Percentiles rank a stretch among this genome's conserved stretches.
Evolutionary conservation across 2,797 vertebrate genomes (phyloP).

Genomic region (Poeciliopsis gracilis): DNA sequence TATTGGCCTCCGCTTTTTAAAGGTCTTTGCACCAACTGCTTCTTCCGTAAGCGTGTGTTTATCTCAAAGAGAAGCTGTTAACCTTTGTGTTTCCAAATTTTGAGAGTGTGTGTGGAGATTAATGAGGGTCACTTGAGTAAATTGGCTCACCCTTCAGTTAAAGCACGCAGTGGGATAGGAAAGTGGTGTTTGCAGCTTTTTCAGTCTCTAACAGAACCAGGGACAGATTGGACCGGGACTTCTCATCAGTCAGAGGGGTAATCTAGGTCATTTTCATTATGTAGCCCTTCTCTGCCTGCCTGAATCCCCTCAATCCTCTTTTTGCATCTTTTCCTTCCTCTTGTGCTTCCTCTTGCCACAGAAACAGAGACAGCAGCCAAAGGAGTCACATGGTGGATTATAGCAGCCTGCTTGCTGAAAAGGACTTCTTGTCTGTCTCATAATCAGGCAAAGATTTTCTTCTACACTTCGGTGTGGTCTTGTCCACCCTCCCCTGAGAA

Average conservation of each 20-base stretch:
- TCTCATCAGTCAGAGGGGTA: background rate
- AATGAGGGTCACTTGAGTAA: slow-evolving; percentile 52
- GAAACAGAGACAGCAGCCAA: slow-evolving; percentile 27
- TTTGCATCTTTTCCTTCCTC: slow-evolving; percentile 25
- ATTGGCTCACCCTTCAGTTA: slow-evolving; percentile 35
- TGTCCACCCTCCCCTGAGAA: background rate
- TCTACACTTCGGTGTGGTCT: slow-evolving; percentile 6
- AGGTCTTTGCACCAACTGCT: slow-evolving; percentile 30
- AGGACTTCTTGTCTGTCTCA: slow-evolving; percentile 26
- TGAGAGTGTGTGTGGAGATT: slow-evolving; percentile 27
- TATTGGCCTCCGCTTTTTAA: slow-evolving; percentile 35
- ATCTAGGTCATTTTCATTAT: background rate
- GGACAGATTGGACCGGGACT: background rate
- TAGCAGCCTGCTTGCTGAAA: slow-evolving; percentile 16
- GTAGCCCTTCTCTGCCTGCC: background rate
- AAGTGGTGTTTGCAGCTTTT: slow-evolving; percentile 27
- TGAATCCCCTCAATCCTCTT: slow-evolving; percentile 4
- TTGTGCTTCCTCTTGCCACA: slow-evolving; percentile 19
- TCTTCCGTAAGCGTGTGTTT: slow-evolving; percentile 37
- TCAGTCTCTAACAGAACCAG: background rate
- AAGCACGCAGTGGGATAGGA: slow-evolving; percentile 24
- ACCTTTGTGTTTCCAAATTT: slow-evolving; percentile 26
- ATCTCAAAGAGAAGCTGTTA: slow-evolving; percentile 36
- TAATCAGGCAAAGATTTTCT: slow-evolving; percentile 21
- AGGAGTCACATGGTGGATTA: slow-evolving; percentile 55